Conservation (phyloP, 2,113 vertebrate species). For the Callipepla squamata region DNA sequence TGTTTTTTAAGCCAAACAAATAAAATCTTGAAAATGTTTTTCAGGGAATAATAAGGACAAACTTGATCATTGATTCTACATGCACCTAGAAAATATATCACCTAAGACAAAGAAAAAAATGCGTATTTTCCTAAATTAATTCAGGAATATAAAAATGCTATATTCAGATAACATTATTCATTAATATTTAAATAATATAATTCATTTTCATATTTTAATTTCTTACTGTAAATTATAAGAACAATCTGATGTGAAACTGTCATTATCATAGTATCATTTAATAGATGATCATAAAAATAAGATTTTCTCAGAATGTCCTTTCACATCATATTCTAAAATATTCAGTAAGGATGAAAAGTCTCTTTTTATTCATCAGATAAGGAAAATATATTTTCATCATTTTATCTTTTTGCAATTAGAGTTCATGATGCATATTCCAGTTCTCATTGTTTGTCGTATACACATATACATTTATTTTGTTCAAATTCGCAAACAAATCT, state of each 20-base stretch:
- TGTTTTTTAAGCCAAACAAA: background rate
- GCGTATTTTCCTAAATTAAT: background rate
- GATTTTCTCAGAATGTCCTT: background rate
- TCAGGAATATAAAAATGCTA: background rate
- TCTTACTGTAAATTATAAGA: background rate
- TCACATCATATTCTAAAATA: background rate
- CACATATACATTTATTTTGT: background rate
- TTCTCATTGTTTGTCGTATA: background rate
- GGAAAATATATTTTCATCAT: background rate
- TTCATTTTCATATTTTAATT: background rate
- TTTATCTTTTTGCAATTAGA: background rate
- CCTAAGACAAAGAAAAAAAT: background rate
- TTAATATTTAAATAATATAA: background rate
- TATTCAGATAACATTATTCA: background rate
- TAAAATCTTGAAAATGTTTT: background rate
- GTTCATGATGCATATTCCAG: background rate
- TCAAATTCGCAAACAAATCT: background rate
- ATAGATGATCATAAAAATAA: background rate
- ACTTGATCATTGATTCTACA: background rate
- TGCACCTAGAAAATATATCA: background rate
- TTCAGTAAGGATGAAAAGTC: background rate
- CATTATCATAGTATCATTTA: background rate
- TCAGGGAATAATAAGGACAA: background rate
- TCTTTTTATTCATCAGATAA: background rate
- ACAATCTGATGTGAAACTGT: background rate